Percentiles rank a stretch among this genome's conserved stretches.
Conservation (phyloP, 2,888 invertebrate genomes). For the Folsomia manolachei region DNA sequence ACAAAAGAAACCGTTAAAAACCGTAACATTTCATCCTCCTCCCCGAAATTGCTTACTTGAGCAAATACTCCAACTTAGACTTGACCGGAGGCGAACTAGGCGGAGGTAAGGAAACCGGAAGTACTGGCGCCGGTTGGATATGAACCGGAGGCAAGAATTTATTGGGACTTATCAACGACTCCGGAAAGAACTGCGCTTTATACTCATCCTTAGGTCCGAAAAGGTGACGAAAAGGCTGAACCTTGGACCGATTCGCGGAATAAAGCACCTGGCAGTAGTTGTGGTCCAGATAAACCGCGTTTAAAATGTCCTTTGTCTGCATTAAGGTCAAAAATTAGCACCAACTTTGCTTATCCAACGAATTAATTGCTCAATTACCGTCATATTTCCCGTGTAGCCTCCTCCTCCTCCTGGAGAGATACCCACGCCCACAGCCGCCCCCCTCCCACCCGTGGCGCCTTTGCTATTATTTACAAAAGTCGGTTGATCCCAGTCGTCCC, state of each 20-base stretch:
- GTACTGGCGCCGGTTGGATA: not conserved
- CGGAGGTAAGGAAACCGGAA: not conserved
- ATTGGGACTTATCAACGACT: slow-evolving; percentile 2
- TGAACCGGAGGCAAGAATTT: slow-evolving; percentile 9
- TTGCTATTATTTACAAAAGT: not conserved
- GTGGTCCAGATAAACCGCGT: slow-evolving; percentile 37
- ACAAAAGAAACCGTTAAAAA: not conserved
- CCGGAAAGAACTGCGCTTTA: slow-evolving; percentile 23
- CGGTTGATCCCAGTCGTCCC: not conserved
- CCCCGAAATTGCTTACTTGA: slow-evolving; percentile 20
- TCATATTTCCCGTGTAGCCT: not conserved
- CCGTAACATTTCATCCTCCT: not conserved
- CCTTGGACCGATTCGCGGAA: slow-evolving; percentile 29
- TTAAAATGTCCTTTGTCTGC: slow-evolving; percentile 38
- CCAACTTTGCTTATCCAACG: not conserved
- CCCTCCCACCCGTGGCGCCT: too few relatives aligned
- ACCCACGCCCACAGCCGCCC: too few relatives aligned
- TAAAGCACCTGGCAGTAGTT: slow-evolving; percentile 38
- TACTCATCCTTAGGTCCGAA: slow-evolving; percentile 30
- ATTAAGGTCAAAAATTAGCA: not conserved
- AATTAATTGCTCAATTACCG: too few relatives aligned
- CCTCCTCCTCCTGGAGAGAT: not conserved
- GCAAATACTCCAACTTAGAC: slow-evolving; percentile 28
- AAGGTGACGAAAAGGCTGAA: slow-evolving; percentile 31
- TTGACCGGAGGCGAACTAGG: slow-evolving; percentile 17